A percentile compares a stretch with the other conserved stretches of the same genome.
phyloP scores from a whole-genome alignment of 1,140 invertebrate genomes.

The Venturia canescens region DNA sequence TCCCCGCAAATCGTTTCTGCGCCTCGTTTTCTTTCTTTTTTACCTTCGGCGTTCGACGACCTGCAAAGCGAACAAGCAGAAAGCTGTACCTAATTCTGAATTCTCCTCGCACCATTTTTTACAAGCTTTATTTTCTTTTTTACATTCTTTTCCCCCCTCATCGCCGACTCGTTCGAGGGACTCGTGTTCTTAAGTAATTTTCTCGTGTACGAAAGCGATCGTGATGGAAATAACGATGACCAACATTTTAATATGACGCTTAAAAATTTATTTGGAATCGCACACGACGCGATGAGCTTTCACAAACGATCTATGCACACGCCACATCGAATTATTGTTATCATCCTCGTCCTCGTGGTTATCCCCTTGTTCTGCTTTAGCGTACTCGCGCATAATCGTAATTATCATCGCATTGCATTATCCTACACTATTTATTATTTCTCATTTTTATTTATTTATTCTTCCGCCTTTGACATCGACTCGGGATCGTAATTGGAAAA shows the following conservation, averaged over 20 bases:
- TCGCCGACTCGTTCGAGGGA: too few relatives aligned
- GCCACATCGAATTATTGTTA: constrained; percentile 26
- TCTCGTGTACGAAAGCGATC: not conserved
- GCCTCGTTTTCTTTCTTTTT: not conserved
- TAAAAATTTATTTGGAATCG: not conserved
- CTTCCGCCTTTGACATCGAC: too few relatives aligned
- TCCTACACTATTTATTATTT: not conserved
- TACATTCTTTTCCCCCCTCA: not conserved
- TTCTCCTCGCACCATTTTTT: constrained; percentile 13
- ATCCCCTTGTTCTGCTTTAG: too few relatives aligned
- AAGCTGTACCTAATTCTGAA: constrained; percentile 8
- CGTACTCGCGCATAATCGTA: too few relatives aligned
- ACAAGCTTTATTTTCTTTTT: not conserved
- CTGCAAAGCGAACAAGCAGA: constrained; percentile 64
- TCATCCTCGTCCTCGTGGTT: too few relatives aligned
- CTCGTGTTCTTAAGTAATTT: too few relatives aligned
- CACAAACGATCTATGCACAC: constrained; percentile 11
- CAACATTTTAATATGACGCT: not conserved
- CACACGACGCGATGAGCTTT: constrained; percentile 26
- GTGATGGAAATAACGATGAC: constrained; percentile 29
- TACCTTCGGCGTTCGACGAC: constrained; percentile 57
- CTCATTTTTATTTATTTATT: not conserved
- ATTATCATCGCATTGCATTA: not conserved
- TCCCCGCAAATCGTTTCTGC: constrained; percentile 4
- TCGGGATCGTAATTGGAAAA: not conserved